phyloP scores from a whole-genome alignment of 2,113 vertebrate species.

The Amia ocellicauda region DNA sequence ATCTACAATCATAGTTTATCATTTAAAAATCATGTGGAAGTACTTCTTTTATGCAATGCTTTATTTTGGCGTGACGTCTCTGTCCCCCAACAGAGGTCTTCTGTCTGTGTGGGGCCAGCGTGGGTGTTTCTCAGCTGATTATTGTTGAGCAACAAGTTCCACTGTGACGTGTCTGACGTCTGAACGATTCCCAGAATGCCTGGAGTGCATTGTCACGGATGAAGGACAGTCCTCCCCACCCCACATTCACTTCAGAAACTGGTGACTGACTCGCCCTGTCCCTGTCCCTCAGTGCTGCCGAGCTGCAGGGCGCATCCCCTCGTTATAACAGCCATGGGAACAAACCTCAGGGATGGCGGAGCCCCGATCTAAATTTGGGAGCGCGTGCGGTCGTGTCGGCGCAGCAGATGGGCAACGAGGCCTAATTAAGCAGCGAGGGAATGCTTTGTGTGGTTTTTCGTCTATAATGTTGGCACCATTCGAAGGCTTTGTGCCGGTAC shows the following conservation, averaged over 20 bases:
- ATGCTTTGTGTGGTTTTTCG: slow-evolving; percentile 25
- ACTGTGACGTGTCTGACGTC: slow-evolving; percentile 39
- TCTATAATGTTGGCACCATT: slow-evolving; percentile 22
- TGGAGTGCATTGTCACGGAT: slow-evolving; percentile 42
- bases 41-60: too few species aligned
- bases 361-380: too few species aligned
- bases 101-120: too few species aligned
- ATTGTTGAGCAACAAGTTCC: slow-evolving; percentile 32
- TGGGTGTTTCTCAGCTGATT: slow-evolving; percentile 4
- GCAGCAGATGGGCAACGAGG: slow-evolving; percentile 17
- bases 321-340: too few species aligned
- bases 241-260: slow-evolving; percentile 5
- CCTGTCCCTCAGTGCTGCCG: too few species aligned
- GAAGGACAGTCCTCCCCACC: slow-evolving; percentile 12
- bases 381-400: slow-evolving; percentile 6
- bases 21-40: too few species aligned
- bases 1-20: too few species aligned
- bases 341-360: too few species aligned
- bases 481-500: background rate
- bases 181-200: slow-evolving; percentile 48
- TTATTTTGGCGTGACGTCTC: too few species aligned
- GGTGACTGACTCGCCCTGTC: too few species aligned
- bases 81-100: too few species aligned
- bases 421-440: slow-evolving; percentile 9
- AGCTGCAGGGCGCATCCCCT: too few species aligned